These are phyloP conservation scores for Rhadina sibilatrix DNA, from an alignment of 2,113 vertebrate genomes.

Conservation along the genomic window DNA sequence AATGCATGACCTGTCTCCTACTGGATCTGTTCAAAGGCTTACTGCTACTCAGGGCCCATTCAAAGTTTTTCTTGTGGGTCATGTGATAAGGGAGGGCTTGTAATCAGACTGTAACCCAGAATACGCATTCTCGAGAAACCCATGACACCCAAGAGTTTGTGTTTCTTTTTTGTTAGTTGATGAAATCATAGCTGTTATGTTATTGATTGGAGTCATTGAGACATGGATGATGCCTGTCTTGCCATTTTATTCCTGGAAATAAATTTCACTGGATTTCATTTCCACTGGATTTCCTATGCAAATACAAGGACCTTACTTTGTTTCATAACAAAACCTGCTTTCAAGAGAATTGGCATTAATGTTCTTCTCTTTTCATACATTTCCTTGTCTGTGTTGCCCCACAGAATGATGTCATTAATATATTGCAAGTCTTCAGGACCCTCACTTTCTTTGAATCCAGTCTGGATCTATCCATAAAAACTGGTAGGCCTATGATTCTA, in stretches of 20 bases:
- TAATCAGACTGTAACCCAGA: background rate
- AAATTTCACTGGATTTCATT: too few relatives aligned
- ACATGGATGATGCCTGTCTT: background rate
- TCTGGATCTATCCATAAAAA: background rate
- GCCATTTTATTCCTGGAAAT: background rate
- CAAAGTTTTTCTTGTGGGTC: background rate
- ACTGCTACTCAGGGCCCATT: background rate
- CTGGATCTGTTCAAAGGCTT: background rate
- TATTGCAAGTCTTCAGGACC: background rate
- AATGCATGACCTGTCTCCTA: background rate
- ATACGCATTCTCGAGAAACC: background rate
- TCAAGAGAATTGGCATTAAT: background rate
- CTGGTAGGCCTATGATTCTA: background rate
- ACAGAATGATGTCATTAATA: background rate
- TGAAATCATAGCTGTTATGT: background rate
- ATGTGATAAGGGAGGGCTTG: background rate
- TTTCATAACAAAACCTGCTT: background rate
- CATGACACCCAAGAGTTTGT: background rate
- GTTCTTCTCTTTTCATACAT: background rate
- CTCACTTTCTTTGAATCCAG: background rate
- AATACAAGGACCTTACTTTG: background rate
- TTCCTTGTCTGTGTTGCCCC: background rate
- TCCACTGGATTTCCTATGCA: background rate
- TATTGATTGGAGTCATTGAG: background rate
- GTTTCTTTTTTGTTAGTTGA: background rate